These are phyloP conservation scores for Coelopa frigida DNA, from an alignment of 1,140 invertebrate species.

Conservation along the genomic window DNA sequence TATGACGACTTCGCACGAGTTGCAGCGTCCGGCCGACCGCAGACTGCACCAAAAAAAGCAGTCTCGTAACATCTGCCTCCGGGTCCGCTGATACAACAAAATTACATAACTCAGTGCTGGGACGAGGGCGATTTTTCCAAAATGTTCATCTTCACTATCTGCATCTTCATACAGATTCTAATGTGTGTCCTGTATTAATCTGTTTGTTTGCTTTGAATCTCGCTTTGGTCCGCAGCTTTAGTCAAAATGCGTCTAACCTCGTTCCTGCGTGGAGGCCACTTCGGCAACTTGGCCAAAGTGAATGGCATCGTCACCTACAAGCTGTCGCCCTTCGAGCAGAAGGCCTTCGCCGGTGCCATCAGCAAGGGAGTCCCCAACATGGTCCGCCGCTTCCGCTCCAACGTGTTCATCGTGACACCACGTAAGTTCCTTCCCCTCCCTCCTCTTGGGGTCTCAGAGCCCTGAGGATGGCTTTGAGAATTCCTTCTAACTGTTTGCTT, in stretches of 20 bases:
- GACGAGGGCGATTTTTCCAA: constrained; percentile 3
- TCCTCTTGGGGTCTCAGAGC: neutral
- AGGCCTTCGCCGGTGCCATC: constrained; percentile 70
- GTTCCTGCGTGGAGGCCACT: constrained; percentile 54
- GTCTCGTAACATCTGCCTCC: too few relatives aligned
- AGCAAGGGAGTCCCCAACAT: constrained; percentile 72
- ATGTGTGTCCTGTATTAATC: constrained; percentile 18
- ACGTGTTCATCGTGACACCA: constrained; percentile 63
- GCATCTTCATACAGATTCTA: constrained; percentile 38
- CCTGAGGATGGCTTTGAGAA: neutral
- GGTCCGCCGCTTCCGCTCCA: constrained; percentile 59
- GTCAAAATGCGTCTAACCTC: constrained; percentile 35
- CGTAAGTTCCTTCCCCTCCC: constrained; percentile 58
- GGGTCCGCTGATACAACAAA: too few relatives aligned
- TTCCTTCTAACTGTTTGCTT: constrained; percentile 5
- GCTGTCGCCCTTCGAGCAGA: constrained; percentile 82
- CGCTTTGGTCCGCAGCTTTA: constrained; percentile 1
- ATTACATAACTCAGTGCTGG: constrained; percentile 12
- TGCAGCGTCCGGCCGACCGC: too few relatives aligned
- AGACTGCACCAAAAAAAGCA: too few relatives aligned
- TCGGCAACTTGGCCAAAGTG: constrained; percentile 73
- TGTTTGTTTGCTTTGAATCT: constrained; percentile 10
- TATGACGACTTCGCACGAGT: too few relatives aligned
- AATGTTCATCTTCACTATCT: constrained; percentile 44
- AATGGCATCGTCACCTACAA: constrained; percentile 75